Conservation (phyloP, 2,888 invertebrate genomes). For the Carterocephalus palaemon region DNA sequence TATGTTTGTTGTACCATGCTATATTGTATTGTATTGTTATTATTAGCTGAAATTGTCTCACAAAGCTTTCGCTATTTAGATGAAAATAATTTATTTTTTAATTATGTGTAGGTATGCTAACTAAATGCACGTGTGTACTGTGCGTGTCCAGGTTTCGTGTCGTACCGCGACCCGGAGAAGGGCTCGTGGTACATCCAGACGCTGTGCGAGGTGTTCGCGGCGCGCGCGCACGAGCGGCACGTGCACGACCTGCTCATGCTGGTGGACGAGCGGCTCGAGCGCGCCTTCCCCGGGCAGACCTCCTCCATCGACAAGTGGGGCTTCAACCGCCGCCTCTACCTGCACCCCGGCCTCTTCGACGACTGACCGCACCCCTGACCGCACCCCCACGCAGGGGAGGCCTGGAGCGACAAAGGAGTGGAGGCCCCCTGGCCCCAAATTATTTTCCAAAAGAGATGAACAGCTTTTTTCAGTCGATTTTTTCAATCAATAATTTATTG, state of each 20-base stretch:
- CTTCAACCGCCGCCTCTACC: constrained; percentile 81
- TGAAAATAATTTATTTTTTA: too few relatives aligned
- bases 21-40: too few relatives aligned
- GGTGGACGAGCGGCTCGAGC: constrained; percentile 73
- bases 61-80: too few relatives aligned
- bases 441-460: too few relatives aligned
- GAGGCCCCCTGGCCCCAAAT: too few relatives aligned
- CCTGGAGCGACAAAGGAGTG: too few relatives aligned
- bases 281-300: constrained; percentile 75
- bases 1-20: too few relatives aligned
- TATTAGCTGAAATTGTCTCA: too few relatives aligned
- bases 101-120: too few relatives aligned
- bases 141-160: constrained; percentile 73
- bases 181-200: constrained; percentile 87
- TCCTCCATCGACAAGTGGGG: constrained; percentile 81
- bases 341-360: constrained; percentile 82
- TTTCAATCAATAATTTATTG: too few relatives aligned
- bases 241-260: constrained; percentile 83
- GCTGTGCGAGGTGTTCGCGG: constrained; percentile 82
- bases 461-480: too few relatives aligned
- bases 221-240: constrained; percentile 80
- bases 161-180: constrained; percentile 75
- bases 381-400: too few relatives aligned
- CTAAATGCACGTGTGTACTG: background rate
- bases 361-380: constrained; percentile 23